phyloP scores from a whole-genome alignment of 2,113 vertebrate genomes.

The Agelaius phoeniceus region DNA sequence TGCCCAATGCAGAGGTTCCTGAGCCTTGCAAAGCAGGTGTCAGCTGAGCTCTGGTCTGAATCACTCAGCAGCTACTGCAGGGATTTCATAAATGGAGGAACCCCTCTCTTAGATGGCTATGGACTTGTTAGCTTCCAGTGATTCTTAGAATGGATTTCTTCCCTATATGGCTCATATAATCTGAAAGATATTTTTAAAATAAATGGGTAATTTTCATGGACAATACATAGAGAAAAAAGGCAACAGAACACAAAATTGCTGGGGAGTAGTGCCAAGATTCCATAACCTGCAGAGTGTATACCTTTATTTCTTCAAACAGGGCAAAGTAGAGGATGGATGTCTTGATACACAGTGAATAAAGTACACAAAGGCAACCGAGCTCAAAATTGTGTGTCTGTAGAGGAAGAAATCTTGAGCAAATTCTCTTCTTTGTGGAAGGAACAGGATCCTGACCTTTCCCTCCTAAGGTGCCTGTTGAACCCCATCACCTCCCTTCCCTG shows the following conservation, averaged over 20 bases:
- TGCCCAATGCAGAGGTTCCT: background rate
- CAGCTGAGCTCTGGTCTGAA: background rate
- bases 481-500: background rate
- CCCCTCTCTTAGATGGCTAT: background rate
- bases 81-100: background rate
- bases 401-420: background rate
- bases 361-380: background rate
- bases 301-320: background rate
- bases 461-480: background rate
- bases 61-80: background rate
- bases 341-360: background rate
- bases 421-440: background rate
- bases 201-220: background rate
- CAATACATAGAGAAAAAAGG: accelerated
- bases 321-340: background rate
- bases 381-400: background rate
- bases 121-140: conserved; percentile 1
- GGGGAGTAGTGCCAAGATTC: background rate
- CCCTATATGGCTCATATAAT: background rate
- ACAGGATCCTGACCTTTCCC: background rate
- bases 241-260: background rate
- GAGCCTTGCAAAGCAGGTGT: background rate
- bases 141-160: conserved; percentile 1
- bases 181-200: background rate
- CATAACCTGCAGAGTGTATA: background rate